phyloP scores from a whole-genome alignment of 2,113 vertebrate species.

The Strix uralensis region DNA sequence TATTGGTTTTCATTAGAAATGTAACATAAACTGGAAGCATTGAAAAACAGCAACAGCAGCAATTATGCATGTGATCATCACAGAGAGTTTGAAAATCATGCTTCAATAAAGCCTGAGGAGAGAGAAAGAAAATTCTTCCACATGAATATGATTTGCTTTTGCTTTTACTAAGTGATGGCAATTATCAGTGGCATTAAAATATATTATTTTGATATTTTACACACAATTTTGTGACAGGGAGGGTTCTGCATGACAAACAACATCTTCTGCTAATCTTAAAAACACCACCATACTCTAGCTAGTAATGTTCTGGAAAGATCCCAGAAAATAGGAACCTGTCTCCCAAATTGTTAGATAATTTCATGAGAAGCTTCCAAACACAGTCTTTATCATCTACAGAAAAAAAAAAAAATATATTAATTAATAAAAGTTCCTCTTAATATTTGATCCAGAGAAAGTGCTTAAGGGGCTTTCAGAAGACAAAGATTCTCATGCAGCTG shows the following conservation, averaged over 20 bases:
- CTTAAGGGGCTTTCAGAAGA: constrained; percentile 47
- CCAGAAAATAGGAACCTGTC: neutral
- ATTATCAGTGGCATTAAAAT: constrained; percentile 17
- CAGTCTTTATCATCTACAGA: neutral
- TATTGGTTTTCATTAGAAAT: neutral
- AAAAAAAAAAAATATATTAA: neutral
- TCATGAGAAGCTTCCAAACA: neutral
- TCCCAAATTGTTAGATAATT: neutral
- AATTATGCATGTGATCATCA: neutral
- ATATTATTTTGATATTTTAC: neutral
- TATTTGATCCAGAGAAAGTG: constrained; percentile 40
- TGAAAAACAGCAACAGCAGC: neutral
- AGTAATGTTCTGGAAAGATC: neutral
- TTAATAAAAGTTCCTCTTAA: constrained; percentile 45
- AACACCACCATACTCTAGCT: neutral
- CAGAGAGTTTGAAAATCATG: neutral
- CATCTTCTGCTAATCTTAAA: neutral
- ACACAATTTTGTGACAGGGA: neutral
- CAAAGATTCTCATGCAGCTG: constrained; percentile 54
- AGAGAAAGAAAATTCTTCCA: neutral
- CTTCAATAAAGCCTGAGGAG: neutral
- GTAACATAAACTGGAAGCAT: neutral
- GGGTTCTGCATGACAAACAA: neutral
- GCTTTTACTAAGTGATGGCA: neutral
- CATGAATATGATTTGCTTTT: neutral